Evolutionary conservation across 2,113 vertebrate species (phyloP), one percentile per base, ranked within the genome.

Genomic region (Clarias magur): DNA sequence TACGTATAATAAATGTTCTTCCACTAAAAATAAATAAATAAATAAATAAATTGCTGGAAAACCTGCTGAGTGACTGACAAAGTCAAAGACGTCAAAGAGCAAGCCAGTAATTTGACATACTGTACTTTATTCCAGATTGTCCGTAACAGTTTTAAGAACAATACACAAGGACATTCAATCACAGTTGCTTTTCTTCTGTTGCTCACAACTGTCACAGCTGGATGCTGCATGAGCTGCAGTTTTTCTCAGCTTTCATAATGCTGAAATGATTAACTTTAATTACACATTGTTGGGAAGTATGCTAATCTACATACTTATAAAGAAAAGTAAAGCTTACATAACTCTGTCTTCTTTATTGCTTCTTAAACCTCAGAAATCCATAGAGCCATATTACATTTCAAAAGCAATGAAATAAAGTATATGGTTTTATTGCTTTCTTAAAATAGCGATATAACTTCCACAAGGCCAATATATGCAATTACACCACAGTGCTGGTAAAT

Each of bases 281-380:
- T 76, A 17, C 56, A 62, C 21, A 42, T 76, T 76, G 56, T 73
- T 42, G 34, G 4, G 17, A 85, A 54, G 34, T 73, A 75, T 62
- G 27, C 38, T 75, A 19, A 67, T 83, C 34, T 8, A 54, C 53
- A n/a, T 27, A 21, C 9, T 78, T 56, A 23, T 63, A 48, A 85
- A 80, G 13, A 68, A 56, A 86, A 42, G 60, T 80, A 38, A 86
- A 73, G n/a, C n/a, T 34, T 57, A 59, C 19, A 25, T 38, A 59
- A 25, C 19, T 59, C 16, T 57, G 25, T 68, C 8, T 62, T 67
- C 6, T 67, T 80, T 80, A 12, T 80, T 68, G n/a, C 19, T 6
- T 63, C 57, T 62, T 78, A 76, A 85, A 68, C 42, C 59, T 54
- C 21, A 79, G 8, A 56, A 30, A 30, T 34, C 1, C 27, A 16